Evolutionary conservation across 2,888 invertebrate species (phyloP).

Genomic region (Rhodophaea formosa): DNA sequence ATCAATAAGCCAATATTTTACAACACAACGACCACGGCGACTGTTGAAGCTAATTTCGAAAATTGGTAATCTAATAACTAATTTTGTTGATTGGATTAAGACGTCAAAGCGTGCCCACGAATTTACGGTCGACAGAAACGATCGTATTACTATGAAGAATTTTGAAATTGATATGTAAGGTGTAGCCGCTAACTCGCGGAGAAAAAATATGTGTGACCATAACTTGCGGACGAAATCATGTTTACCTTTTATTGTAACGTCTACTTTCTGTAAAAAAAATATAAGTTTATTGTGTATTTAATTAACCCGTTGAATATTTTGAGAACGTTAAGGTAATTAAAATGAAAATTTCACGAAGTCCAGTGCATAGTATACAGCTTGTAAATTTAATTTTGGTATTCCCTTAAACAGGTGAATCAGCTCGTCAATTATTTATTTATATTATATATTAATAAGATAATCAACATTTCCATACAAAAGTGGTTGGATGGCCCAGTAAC

Average conservation of each 20-base stretch:
- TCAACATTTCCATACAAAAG: too few species aligned
- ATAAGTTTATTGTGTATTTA: too few species aligned
- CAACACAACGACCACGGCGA: conserved; percentile 41
- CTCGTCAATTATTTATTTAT: too few species aligned
- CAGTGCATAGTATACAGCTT: too few species aligned
- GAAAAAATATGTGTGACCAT: background rate
- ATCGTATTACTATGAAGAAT: conserved; percentile 50
- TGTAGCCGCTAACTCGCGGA: background rate
- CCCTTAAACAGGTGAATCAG: too few species aligned
- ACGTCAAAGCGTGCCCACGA: conserved; percentile 64
- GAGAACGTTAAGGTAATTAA: too few species aligned
- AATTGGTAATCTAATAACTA: conserved; percentile 57
- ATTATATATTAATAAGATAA: too few species aligned
- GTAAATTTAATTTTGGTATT: too few species aligned
- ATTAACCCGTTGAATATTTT: too few species aligned
- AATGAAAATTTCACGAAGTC: too few species aligned
- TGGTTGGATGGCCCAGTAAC: too few species aligned
- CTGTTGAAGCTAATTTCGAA: conserved; percentile 31
- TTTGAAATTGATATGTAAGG: conserved; percentile 43
- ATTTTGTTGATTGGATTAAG: conserved; percentile 76
- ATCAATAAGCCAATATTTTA: conserved; percentile 57
- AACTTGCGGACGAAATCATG: background rate
- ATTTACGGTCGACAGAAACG: conserved; percentile 69
- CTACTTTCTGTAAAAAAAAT: too few species aligned
- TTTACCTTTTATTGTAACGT: background rate